phyloP scores from a whole-genome alignment of 2,888 invertebrate species.

The Nipponacmea schrenckii region DNA sequence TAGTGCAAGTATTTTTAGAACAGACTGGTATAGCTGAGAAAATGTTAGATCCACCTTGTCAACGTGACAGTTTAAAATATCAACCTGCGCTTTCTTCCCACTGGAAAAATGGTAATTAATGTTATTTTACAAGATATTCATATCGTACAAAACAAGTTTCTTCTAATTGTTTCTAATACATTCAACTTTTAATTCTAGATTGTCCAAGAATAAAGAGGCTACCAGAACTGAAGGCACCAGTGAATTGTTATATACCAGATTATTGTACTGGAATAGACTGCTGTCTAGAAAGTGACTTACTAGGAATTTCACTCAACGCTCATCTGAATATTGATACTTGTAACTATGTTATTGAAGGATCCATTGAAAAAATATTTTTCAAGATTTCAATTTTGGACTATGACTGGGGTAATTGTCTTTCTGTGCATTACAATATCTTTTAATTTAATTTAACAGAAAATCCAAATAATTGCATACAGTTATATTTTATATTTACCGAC shows the following conservation, averaged over 20 bases:
- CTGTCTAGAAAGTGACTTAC: slow-evolving; percentile 20
- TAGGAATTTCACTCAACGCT: slow-evolving; percentile 13
- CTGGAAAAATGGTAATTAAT: slow-evolving; percentile 14
- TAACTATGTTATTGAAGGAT: slow-evolving; percentile 13
- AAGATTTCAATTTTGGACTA: slow-evolving; percentile 17
- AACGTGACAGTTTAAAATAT: slow-evolving; percentile 8
- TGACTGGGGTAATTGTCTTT: slow-evolving; percentile 26
- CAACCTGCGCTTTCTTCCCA: not conserved
- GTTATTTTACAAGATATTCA: too few species aligned
- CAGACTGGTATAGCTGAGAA: slow-evolving; percentile 3
- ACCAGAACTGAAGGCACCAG: not conserved
- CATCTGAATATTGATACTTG: slow-evolving; percentile 23
- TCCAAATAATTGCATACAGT: too few species aligned
- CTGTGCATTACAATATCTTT: too few species aligned
- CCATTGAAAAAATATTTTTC: slow-evolving; percentile 22
- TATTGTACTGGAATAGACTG: slow-evolving; percentile 24
- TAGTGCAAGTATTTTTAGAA: slow-evolving; percentile 7
- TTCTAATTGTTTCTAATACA: too few species aligned
- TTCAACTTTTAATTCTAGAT: not conserved
- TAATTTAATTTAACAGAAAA: too few species aligned
- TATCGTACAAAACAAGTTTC: too few species aligned
- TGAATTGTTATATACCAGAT: slow-evolving; percentile 22
- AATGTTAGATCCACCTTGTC: slow-evolving; percentile 10
- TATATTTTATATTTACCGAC: too few species aligned
- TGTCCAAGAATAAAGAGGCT: not conserved